Base-by-base conservation (phyloP, 1,140 invertebrate genomes). In the Bombus terrestris region DNA sequence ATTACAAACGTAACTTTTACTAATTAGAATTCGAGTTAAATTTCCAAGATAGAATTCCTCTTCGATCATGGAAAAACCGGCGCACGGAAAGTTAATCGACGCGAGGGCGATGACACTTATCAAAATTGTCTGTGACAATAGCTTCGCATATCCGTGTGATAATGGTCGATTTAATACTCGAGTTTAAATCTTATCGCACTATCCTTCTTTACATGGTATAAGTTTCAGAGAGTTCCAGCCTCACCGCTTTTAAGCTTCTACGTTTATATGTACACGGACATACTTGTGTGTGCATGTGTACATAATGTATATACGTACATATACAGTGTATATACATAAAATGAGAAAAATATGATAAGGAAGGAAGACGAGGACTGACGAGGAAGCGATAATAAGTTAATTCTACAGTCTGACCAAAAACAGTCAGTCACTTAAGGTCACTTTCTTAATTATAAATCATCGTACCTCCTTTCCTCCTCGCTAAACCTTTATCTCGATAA, bases 201-300 rank as follows among this genome's bases (percentile, higher is more conserved):
- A 62, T 84, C 72, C 10, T 74, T 53, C 53, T 47, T 84, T 84
- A 72, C 12, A 25, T 35, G 53, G 13, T 72, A 79, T 25, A 83
- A 79, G 68, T 72, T 79, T 79, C 83, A 84, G 78, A 81, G 77
- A 81, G 53, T 81, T 85, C 78, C 78, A 81, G 69, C 83, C 83
- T 85, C 84, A 39, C 78, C 83, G 69, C 69, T 32, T 28, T 85
- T 85, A 73, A 59, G 57, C 68, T 74, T 53, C 43, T 81, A 74
- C 15, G 37, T 78, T 37, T 78, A 3, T 78, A 69, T 72, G 35
- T 39, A 32, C 28, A 68, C 15, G 25, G 25, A 8, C n/a, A 32
- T 68, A n/a, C 1, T 22, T 53, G 5, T 53, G 47, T 22, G 6
- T 66, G 5, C 6, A 2, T 66, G 2, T 32, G 9, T 62, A 39